Evolutionary conservation across 2,888 invertebrate species (phyloP).

Genomic region (Melanophora roralis): DNA sequence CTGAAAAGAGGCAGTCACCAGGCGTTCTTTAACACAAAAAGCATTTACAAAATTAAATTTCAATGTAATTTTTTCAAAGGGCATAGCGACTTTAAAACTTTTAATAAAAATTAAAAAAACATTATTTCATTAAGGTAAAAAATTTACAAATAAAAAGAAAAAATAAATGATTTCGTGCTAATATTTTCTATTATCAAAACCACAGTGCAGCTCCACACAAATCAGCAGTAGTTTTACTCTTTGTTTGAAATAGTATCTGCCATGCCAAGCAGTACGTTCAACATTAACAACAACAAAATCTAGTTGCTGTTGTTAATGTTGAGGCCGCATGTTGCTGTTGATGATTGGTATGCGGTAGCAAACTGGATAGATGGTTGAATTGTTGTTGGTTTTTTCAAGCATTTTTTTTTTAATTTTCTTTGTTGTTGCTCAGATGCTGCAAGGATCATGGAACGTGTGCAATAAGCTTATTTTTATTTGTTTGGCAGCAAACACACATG

Average conservation of each 20-base stretch:
- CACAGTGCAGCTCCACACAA: conserved; percentile 18
- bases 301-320: conserved; percentile 51
- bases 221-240: conserved; percentile 9
- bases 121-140: no score
- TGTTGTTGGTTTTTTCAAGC: conserved; percentile 35
- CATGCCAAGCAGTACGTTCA: conserved; percentile 16
- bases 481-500: conserved; percentile 14
- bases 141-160: no score
- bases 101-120: no score
- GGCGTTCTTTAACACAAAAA: no score
- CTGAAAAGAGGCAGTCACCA: no score
- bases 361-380: conserved; percentile 61
- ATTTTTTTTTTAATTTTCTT: conserved; percentile 20
- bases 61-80: no score
- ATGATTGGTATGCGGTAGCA: conserved; percentile 63
- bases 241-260: not conserved
- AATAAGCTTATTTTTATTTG: conserved; percentile 57
- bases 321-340: conserved; percentile 64
- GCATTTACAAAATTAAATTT: no score
- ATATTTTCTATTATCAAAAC: not conserved
- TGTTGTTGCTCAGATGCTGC: conserved; percentile 51
- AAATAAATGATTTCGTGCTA: no score
- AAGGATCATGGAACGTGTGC: conserved; percentile 62
- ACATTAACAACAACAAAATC: not conserved
- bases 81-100: no score